Evolutionary conservation across 1,140 invertebrate species (phyloP), one percentile per base, ranked within the genome.

Genomic region (Lucilia sericata): DNA sequence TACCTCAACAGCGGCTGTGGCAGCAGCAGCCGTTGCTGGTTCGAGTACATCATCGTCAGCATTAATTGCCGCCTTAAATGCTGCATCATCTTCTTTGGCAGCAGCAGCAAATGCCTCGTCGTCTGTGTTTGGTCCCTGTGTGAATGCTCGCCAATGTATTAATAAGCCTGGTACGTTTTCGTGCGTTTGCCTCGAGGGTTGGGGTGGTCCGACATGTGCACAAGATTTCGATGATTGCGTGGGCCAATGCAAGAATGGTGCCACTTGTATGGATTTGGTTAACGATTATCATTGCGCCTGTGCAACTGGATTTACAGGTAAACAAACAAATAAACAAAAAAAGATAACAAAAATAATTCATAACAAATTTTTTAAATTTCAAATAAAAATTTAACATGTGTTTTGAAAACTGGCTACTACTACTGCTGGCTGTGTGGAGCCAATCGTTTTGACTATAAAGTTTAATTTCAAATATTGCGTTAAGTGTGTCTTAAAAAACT

Each of bases 171-270:
- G 97, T 0, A 96, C 96, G 83, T 98, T 97, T 91, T 92, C 93
- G 87, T 98, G 96, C 91, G 92, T 94, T 86, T 95, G 96, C 91
- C 92, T 94, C 60, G 94, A 95, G 80, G 97, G 98, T 30, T 99
- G 98, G 96, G 95, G 94, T 9, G 97, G 94, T 21, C 95, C 96
- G 90, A 95, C 96, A 86, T 99, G 97, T 92, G 95, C 96, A 86
- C 94, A 95, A 87, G 97, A 98, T 91, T 97, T 98, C 88, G 94
- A 97, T 91, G 96, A 96, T 90, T 99, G 98, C 91, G 93, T 94
- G 10, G 96, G 95, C 4, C 97, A 97, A 3, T 98, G 96, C 90
- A 88, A 92, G 74, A 95, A 97, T 91, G 96, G 94, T 21, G 96
- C 94, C 34, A 92, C 92, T 36, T 98, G 97, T 89, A 87, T 94